phyloP scores from a whole-genome alignment of 2,113 vertebrate species.

The Dolichotis patagonum region DNA sequence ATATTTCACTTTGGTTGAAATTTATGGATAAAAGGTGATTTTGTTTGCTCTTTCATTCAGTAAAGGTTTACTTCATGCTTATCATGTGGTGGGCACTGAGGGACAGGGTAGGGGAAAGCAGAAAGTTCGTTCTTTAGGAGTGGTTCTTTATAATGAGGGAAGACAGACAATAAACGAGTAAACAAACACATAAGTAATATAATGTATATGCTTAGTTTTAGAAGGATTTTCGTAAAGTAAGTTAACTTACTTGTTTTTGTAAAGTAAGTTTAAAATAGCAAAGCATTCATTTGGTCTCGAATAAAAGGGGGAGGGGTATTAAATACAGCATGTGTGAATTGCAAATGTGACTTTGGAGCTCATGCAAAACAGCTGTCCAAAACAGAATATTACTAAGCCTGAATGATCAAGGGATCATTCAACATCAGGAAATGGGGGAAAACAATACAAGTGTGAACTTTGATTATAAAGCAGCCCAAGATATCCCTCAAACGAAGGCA shows the following conservation, averaged over 20 bases:
- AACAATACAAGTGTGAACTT: not conserved
- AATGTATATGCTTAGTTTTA: not conserved
- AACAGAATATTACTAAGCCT: not conserved
- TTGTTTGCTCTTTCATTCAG: constrained; percentile 18
- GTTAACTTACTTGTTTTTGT: too few relatives aligned
- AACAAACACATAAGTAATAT: not conserved
- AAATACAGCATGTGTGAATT: constrained; percentile 7
- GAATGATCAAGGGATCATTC: not conserved
- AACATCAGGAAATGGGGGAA: constrained; percentile 28
- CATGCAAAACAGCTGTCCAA: constrained; percentile 8
- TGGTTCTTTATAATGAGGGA: not conserved
- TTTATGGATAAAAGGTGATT: constrained; percentile 9
- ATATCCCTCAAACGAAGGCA: not conserved
- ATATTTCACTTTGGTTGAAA: not conserved
- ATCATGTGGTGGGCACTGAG: not conserved
- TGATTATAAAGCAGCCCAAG: not conserved
- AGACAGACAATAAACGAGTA: not conserved
- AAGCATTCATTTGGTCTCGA: constrained; percentile 43
- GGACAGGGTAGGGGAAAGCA: not conserved
- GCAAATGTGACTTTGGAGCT: constrained; percentile 26
- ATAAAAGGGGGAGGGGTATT: not conserved
- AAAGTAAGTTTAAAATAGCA: not conserved
- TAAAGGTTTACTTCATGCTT: not conserved
- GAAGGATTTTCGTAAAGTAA: not conserved
- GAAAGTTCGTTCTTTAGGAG: not conserved